Conservation (phyloP, 2,888 invertebrate species). For the Petrolisthes cinctipes region DNA sequence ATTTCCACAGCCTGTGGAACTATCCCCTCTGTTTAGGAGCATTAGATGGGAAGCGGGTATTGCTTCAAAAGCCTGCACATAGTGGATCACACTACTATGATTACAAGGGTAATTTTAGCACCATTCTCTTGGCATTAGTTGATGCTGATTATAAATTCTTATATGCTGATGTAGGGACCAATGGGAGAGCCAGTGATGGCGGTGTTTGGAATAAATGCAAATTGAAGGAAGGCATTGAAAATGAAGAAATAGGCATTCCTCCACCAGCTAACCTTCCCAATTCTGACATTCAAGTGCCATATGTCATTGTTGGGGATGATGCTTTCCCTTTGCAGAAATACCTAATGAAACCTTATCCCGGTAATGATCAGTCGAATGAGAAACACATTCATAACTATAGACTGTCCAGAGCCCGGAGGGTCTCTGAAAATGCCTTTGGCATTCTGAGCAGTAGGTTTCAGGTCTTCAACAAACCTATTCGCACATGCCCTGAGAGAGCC, state of each 20-base stretch:
- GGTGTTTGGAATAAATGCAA: conserved; percentile 26
- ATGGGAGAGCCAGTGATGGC: conserved; percentile 25
- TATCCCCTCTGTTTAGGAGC: conserved; percentile 22
- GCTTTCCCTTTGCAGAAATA: conserved; percentile 16
- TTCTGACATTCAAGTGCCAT: neutral
- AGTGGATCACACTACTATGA: conserved; percentile 23
- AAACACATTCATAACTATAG: conserved; percentile 18
- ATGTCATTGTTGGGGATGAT: conserved; percentile 22
- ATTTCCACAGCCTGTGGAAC: conserved; percentile 4
- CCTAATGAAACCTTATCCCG: conserved; percentile 28
- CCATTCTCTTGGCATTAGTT: conserved; percentile 11
- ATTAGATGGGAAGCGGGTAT: conserved; percentile 12
- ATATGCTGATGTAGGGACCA: conserved; percentile 12
- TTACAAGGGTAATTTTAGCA: conserved; percentile 21
- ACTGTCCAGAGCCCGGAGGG: conserved; percentile 20
- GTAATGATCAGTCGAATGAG: neutral
- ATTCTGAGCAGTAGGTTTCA: conserved; percentile 20
- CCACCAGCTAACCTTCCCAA: neutral
- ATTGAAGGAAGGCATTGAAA: neutral
- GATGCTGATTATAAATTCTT: conserved; percentile 29
- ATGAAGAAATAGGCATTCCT: conserved; percentile 22
- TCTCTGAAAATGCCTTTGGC: conserved; percentile 37
- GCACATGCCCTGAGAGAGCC: conserved; percentile 7
- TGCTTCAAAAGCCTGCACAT: conserved; percentile 10
- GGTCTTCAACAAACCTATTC: conserved; percentile 17